Base-by-base conservation (phyloP, 2,888 invertebrate species). In the Aspidapion aeneum region DNA sequence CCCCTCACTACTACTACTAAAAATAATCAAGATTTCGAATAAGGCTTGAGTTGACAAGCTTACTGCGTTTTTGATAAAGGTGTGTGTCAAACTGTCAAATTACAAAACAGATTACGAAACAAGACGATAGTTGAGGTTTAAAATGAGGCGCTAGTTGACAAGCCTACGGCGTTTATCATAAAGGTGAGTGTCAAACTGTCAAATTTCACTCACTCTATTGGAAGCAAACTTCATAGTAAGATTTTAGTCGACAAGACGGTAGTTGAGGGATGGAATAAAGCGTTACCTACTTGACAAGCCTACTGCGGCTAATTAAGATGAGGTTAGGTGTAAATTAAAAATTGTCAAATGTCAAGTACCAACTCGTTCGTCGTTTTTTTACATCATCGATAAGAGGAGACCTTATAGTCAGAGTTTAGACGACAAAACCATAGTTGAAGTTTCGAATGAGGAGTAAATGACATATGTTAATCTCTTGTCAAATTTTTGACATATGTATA, bases 261-360 rank as follows among this genome's bases (percentile, higher is more conserved):
- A 63, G 77, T 78, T 58, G 78, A 78, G 65, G 77, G 78, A 18
- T 78, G 77, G 9, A 78, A 77, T 63, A 78, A 79, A n/a, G n/a
- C n/a, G n/a, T n/a, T n/a, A n/a, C n/a, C n/a, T n/a, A n/a, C n/a
- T n/a, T n/a, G n/a, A n/a, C n/a, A n/a, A n/a, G n/a, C n/a, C n/a
- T n/a, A n/a, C n/a, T n/a, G n/a, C n/a, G n/a, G n/a, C n/a, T n/a
- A n/a, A n/a, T n/a, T n/a, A n/a, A n/a, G n/a, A n/a, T n/a, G n/a
- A n/a, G n/a, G n/a, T n/a, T n/a, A n/a, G n/a, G n/a, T n/a, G n/a
- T n/a, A n/a, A n/a, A n/a, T n/a, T n/a, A n/a, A n/a, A n/a, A n/a
- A n/a, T n/a, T n/a, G n/a, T n/a, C n/a, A n/a, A n/a, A n/a, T n/a
- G n/a, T n/a, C n/a, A n/a, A n/a, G n/a, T n/a, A n/a, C n/a, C n/a